Conservation (phyloP, 2,113 vertebrate genomes). For the Cynoglossus semilaevis region DNA sequence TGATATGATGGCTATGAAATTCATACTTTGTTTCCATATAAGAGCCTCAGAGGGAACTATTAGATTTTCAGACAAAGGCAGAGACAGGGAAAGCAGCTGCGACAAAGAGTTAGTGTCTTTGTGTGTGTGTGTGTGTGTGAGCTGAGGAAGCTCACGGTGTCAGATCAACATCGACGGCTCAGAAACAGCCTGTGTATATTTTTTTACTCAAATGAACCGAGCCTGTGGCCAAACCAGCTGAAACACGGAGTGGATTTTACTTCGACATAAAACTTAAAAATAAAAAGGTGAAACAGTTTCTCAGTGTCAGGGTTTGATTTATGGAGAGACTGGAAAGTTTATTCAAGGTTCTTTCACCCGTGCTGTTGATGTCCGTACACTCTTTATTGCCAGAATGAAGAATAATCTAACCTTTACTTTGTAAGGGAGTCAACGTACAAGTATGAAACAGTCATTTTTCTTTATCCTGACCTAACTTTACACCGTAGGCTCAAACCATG, state of each 20-base stretch:
- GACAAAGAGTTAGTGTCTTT: not conserved
- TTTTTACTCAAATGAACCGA: conserved; percentile 5
- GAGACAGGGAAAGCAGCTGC: conserved; percentile 1
- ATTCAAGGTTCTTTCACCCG: conserved; percentile 5
- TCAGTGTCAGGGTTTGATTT: conserved; percentile 25
- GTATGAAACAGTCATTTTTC: not conserved
- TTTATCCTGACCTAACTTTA: conserved; percentile 3
- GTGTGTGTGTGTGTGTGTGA: conserved; percentile 1
- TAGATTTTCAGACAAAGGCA: conserved; percentile 10
- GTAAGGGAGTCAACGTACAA: not conserved
- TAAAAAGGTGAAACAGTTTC: conserved; percentile 24
- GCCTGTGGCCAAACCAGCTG: not conserved
- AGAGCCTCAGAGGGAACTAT: conserved; percentile 27
- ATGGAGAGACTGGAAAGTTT: conserved; percentile 25
- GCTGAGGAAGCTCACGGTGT: conserved; percentile 1
- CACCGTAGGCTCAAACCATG: conserved; percentile 18
- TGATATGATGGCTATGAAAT: conserved; percentile 55
- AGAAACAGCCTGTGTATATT: not conserved
- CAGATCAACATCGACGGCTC: not conserved
- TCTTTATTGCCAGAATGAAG: not conserved
- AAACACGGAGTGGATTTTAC: not conserved
- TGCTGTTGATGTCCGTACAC: not conserved
- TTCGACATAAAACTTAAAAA: conserved; percentile 17
- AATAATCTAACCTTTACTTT: not conserved
- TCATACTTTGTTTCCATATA: conserved; percentile 44